Conservation (phyloP, 2,113 vertebrate genomes). For the Sarotherodon lohbergeri region DNA sequence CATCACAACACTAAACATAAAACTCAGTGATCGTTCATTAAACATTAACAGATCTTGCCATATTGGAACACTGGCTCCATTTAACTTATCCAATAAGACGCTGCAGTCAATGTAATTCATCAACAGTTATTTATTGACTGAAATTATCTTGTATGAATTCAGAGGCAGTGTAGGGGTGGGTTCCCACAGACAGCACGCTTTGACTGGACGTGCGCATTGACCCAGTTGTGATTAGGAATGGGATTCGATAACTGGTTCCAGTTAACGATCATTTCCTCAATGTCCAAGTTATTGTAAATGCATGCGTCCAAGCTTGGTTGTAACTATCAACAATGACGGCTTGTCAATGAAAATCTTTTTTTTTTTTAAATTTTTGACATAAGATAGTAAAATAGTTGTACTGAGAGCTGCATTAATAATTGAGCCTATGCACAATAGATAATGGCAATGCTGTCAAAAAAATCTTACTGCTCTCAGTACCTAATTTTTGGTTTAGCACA, state of each 20-base stretch:
- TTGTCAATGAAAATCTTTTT: neutral
- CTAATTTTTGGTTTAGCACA: neutral
- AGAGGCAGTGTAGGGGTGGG: neutral
- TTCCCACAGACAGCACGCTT: neutral
- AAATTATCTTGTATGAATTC: neutral
- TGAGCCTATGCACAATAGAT: neutral
- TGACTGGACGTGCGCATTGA: neutral
- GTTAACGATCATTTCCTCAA: neutral
- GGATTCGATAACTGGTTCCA: neutral
- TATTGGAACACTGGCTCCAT: neutral
- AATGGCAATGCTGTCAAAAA: neutral
- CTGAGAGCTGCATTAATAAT: neutral
- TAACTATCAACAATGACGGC: neutral
- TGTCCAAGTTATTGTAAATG: neutral
- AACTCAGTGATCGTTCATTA: neutral
- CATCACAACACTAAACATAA: neutral
- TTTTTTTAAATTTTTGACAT: neutral
- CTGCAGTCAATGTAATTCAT: neutral
- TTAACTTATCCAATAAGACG: neutral
- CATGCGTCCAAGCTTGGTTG: neutral
- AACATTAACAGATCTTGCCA: neutral
- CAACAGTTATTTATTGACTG: neutral
- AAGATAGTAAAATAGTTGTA: neutral
- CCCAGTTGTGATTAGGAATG: neutral
- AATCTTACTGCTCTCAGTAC: neutral